Conservation (phyloP, 2,888 invertebrate genomes). For the Eubasilissa splendida region DNA sequence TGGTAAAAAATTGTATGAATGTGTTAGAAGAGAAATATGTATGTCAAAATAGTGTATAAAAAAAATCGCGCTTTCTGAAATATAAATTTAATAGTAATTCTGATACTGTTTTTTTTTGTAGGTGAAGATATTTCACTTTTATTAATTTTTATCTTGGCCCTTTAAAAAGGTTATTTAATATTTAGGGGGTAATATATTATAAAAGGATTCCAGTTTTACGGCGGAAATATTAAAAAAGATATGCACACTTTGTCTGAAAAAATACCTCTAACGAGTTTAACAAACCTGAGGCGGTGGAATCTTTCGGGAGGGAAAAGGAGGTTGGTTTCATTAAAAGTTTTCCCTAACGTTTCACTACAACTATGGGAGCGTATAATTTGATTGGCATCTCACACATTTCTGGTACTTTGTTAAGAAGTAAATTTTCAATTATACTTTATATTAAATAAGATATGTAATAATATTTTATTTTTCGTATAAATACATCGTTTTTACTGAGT, state of each 20-base stretch:
- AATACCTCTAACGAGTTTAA: slow-evolving; percentile 7
- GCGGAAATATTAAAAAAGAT: neutral
- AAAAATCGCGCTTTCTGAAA: no score
- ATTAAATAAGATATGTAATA: no score
- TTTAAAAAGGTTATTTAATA: slow-evolving; percentile 1
- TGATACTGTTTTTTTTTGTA: no score
- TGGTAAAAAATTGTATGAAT: no score
- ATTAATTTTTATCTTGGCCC: neutral
- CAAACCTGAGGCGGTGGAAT: slow-evolving; percentile 10
- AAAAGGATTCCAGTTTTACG: slow-evolving; percentile 6
- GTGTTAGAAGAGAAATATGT: no score
- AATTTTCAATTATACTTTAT: neutral
- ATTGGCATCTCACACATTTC: slow-evolving; percentile 13
- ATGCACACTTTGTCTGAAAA: neutral
- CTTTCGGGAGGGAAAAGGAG: neutral
- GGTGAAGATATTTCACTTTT: no score
- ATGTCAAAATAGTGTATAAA: no score
- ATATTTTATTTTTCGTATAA: no score
- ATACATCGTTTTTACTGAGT: no score
- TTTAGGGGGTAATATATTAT: slow-evolving; percentile 8
- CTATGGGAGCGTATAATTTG: slow-evolving; percentile 11
- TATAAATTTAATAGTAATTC: no score
- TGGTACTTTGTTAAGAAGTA: neutral
- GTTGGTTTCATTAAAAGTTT: slow-evolving; percentile 17
- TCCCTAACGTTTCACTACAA: neutral